Percentiles rank a stretch among this genome's conserved stretches.
Conservation (phyloP, 2,797 vertebrate species). For the Brotula barbata region DNA sequence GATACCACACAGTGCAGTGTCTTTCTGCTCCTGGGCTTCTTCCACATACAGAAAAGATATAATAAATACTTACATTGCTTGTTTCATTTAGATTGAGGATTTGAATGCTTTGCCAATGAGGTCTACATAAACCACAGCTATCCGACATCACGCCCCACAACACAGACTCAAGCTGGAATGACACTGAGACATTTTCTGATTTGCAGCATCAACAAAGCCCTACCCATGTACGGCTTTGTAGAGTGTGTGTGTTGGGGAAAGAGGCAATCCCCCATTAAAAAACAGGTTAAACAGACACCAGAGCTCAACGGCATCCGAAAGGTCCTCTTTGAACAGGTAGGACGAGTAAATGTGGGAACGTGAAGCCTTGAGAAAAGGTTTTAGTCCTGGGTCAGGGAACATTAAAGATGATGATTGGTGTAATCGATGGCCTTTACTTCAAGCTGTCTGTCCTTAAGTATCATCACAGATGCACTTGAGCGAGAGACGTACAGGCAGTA, state of each 20-base stretch:
- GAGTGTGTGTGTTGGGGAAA: background rate
- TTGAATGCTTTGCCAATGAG: too few relatives aligned
- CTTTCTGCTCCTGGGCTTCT: too few relatives aligned
- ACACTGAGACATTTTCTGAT: background rate
- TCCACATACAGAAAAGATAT: too few relatives aligned
- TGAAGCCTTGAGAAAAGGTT: slow-evolving; percentile 1
- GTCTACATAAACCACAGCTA: too few relatives aligned
- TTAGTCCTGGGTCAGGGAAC: slow-evolving; percentile 17
- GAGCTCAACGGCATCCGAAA: slow-evolving; percentile 11
- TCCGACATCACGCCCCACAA: too few relatives aligned
- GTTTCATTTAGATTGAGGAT: too few relatives aligned
- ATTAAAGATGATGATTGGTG: slow-evolving; percentile 13
- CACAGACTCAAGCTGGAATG: slow-evolving; percentile 3
- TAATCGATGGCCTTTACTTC: slow-evolving; percentile 25
- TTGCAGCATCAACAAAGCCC: slow-evolving; percentile 22
- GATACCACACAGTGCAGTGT: too few relatives aligned
- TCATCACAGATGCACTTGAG: slow-evolving; percentile 30
- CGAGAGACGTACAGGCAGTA: slow-evolving; percentile 11
- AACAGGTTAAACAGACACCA: slow-evolving; percentile 41
- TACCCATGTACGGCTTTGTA: slow-evolving; percentile 2
- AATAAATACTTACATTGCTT: too few relatives aligned
- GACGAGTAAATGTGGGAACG: background rate
- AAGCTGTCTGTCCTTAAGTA: slow-evolving; percentile 18
- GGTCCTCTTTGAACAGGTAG: slow-evolving; percentile 4
- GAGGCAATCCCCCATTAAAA: slow-evolving; percentile 8